Conservation (phyloP, 92 coral and sea anemone species). For the Pocillopora meandrina region DNA sequence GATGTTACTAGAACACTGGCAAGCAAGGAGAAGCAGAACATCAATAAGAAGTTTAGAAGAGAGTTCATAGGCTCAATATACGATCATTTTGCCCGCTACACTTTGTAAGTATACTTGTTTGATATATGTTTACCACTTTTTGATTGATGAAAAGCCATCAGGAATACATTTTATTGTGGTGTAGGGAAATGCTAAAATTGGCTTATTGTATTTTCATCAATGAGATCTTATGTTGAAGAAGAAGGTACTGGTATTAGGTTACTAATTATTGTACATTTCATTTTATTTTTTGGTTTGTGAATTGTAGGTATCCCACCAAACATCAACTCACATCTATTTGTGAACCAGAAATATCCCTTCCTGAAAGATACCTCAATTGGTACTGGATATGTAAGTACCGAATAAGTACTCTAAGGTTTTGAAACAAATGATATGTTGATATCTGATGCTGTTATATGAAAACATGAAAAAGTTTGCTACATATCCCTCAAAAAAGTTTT, state of each 20-base stretch:
- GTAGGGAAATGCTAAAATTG: too few relatives aligned
- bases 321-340: constrained; percentile 51
- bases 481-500: neutral
- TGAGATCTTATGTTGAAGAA: neutral
- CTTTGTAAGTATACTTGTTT: constrained; percentile 53
- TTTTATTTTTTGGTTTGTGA: constrained; percentile 2
- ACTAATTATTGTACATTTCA: neutral
- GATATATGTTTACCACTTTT: neutral
- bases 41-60: constrained; percentile 49
- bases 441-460: neutral
- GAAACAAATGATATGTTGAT: neutral
- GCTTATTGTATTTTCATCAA: too few relatives aligned
- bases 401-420: neutral
- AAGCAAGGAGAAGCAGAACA: constrained; percentile 1
- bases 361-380: constrained; percentile 69
- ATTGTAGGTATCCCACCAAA: constrained; percentile 63
- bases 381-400: constrained; percentile 71
- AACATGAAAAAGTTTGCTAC: constrained; percentile 3
- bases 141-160: too few relatives aligned
- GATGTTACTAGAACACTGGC: constrained; percentile 35
- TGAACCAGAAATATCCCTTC: constrained; percentile 54
- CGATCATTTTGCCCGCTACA: constrained; percentile 62
- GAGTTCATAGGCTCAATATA: constrained; percentile 36
- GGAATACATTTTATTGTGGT: too few relatives aligned
- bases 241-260: neutral